Evolutionary conservation across 2,888 invertebrate genomes (phyloP).

Genomic region (Drosophila antonietae): DNA sequence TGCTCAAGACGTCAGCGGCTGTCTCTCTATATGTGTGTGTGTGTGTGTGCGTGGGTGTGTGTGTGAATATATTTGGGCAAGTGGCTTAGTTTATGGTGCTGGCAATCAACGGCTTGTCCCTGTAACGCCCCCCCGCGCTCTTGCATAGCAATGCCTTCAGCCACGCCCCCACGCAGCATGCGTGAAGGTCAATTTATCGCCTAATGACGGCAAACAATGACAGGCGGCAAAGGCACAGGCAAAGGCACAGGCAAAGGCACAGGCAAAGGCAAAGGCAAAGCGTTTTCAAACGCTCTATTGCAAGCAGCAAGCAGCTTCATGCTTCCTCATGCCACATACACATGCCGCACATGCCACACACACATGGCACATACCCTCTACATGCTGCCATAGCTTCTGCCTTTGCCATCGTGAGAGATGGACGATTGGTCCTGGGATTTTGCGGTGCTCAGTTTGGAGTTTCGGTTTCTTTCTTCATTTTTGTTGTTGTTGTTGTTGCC

Average conservation of each 20-base stretch:
- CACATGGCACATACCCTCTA: neutral
- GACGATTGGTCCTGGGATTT: slow-evolving; percentile 18
- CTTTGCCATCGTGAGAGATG: neutral
- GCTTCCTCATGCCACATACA: slow-evolving; percentile 31
- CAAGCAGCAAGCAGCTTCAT: slow-evolving; percentile 2
- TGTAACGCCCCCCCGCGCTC: neutral
- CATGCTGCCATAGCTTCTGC: slow-evolving; percentile 6
- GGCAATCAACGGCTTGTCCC: slow-evolving; percentile 63
- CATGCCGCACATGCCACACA: slow-evolving; percentile 15
- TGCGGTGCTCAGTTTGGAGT: slow-evolving; percentile 20
- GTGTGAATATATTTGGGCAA: slow-evolving; percentile 43
- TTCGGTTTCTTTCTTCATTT: slow-evolving; percentile 9
- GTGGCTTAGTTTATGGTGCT: slow-evolving; percentile 55
- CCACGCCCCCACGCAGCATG: slow-evolving; percentile 37
- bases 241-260: neutral
- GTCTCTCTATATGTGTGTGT: slow-evolving; percentile 8
- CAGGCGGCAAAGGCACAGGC: slow-evolving; percentile 17
- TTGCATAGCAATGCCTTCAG: neutral
- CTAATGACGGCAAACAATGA: slow-evolving; percentile 74
- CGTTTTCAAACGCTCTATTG: slow-evolving; percentile 15
- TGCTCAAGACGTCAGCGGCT: slow-evolving; percentile 56
- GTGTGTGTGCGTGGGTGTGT: slow-evolving; percentile 8
- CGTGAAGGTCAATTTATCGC: slow-evolving; percentile 78
- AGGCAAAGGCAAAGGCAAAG: slow-evolving; percentile 6
- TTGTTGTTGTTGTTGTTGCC: slow-evolving; percentile 1